Conservation (phyloP, 2,797 vertebrate species). For the Antennarius maculatus region DNA sequence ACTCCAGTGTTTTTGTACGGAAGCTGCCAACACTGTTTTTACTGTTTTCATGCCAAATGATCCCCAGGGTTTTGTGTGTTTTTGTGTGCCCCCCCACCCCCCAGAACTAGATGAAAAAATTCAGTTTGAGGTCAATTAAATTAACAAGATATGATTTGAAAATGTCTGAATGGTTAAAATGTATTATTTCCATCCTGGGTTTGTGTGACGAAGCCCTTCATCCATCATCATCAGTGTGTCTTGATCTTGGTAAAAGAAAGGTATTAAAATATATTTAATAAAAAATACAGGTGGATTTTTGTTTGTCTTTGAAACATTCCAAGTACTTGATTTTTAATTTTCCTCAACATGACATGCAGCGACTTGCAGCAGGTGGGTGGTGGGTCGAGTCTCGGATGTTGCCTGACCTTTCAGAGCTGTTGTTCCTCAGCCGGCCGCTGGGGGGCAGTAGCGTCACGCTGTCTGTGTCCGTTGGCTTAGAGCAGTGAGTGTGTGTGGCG, state of each 20-base stretch:
- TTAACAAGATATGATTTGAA: slow-evolving; percentile 23
- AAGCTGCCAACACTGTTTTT: slow-evolving; percentile 42
- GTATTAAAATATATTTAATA: no score
- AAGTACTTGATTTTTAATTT: no score
- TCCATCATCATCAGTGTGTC: background rate
- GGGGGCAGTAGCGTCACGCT: slow-evolving; percentile 64
- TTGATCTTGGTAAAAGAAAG: background rate
- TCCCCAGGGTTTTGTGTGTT: slow-evolving; percentile 43
- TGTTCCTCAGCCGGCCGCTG: slow-evolving; percentile 29
- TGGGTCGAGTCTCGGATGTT: no score
- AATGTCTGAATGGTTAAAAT: background rate
- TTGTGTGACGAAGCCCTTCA: slow-evolving; percentile 5
- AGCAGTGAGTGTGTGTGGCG: slow-evolving; percentile 47
- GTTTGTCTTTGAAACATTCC: no score
- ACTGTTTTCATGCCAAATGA: slow-evolving; percentile 50
- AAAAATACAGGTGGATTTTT: background rate
- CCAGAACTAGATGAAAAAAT: background rate
- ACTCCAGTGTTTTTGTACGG: slow-evolving; percentile 22
- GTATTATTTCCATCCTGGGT: background rate
- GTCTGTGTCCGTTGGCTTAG: background rate
- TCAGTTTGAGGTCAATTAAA: slow-evolving; percentile 14
- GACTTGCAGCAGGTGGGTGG: no score
- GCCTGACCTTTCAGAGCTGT: no score
- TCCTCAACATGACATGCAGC: no score
- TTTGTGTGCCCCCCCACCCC: slow-evolving; percentile 8